A percentile compares a stretch with the other conserved stretches of the same genome.
Conservation (phyloP, 2,888 invertebrate genomes). For the Mystacides longicornis region DNA sequence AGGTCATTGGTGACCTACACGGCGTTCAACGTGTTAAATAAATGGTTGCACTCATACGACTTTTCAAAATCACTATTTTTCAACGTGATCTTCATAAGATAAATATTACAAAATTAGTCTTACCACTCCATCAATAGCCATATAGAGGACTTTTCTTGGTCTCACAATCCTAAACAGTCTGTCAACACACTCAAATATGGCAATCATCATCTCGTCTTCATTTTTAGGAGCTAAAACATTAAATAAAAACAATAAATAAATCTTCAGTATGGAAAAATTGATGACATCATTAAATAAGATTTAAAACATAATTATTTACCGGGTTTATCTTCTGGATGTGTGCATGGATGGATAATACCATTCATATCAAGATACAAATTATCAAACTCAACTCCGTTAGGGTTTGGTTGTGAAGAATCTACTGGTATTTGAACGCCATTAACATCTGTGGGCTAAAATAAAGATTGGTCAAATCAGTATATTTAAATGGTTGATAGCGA, state of each 20-base stretch:
- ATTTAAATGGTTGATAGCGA: too few relatives aligned
- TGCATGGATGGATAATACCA: constrained; percentile 99
- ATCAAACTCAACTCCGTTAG: constrained; percentile 95
- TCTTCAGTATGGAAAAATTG: too few relatives aligned
- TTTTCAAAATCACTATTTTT: too few relatives aligned
- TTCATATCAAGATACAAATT: constrained; percentile 99
- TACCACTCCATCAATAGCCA: constrained; percentile 99
- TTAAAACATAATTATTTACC: constrained; percentile 13
- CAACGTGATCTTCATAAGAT: too few relatives aligned
- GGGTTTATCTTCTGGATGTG: constrained; percentile 92
- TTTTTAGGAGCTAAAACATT: constrained; percentile 80
- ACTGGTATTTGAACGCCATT: constrained; percentile 71
- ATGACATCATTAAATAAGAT: too few relatives aligned
- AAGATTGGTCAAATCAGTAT: neutral
- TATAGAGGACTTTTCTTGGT: constrained; percentile 88
- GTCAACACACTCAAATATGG: constrained; percentile 98
- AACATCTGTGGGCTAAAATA: constrained; percentile 57
- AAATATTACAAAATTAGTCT: constrained; percentile 33
- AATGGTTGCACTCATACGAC: too few relatives aligned
- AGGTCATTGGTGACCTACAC: too few relatives aligned
- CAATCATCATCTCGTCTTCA: constrained; percentile 99
- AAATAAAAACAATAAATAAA: constrained; percentile 3
- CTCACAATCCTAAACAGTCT: constrained; percentile 87
- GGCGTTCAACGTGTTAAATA: too few relatives aligned
- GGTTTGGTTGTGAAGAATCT: constrained; percentile 83